Evolutionary conservation across 2,113 vertebrate genomes (phyloP), one percentile per base, ranked within the genome.

Genomic region (Psittacus erithacus): DNA sequence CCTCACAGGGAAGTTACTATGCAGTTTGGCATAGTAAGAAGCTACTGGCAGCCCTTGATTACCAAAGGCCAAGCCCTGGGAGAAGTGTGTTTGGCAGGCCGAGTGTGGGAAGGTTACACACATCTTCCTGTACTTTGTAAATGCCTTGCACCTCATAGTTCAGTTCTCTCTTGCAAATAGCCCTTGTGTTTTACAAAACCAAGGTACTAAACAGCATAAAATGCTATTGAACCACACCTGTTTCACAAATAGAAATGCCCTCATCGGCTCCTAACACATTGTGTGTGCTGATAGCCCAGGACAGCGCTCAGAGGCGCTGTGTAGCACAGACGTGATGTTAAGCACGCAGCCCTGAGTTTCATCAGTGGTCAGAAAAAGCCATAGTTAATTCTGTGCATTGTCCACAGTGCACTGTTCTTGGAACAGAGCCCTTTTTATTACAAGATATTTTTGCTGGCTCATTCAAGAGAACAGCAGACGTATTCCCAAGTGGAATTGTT

Each of bases 391-490:
- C 78, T 82, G 74, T 62, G 86, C 49, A 71, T 92, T 92, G 93
- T 91, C 70, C 3, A 1, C 80, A 41, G 9, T 27, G 57, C 75
- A 6, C 50, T 79, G 67, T 17, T 85, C 86, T 79, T 95, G 96
- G 96, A 90, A 85, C 82, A 65, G 57, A 87, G 95, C 91, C 95
- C 82, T 83, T 76, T 59, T 38, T 79, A 62, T 94, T 73, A 24
- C 75, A 67, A 60, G 77, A 20, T 68, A 10, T 65, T 95, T 91
- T 75, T 94, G 62, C 85, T 41, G 62, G 87, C 78, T 92, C 82
- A 62, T 92, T 92, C 69, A 78, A 44, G 62, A 92, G 41, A 92
- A 50, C 27, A 90, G 59, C n/a, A 31, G 43, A 52, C 4, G 0
- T 44, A 25, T 89, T 96, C 91, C 83, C 65, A 44, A 52, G 75